Evolutionary conservation across 2,888 invertebrate genomes (phyloP).

Genomic region (Hydraecia micacea): DNA sequence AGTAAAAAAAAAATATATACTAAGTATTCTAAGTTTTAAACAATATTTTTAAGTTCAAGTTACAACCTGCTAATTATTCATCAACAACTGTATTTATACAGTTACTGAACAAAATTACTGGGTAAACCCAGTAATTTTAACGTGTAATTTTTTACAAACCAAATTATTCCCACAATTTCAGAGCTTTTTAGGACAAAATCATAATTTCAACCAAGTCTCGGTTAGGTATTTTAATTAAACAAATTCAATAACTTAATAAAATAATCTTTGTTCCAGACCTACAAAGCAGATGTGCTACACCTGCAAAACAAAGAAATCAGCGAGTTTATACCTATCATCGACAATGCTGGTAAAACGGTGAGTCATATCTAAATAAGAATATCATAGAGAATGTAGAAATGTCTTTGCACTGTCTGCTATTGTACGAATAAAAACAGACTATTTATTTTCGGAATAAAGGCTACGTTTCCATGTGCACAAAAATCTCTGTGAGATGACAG

Average conservation of each 20-base stretch:
- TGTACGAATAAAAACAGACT: constrained; percentile 12
- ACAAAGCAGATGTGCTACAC: constrained; percentile 73
- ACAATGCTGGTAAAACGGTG: constrained; percentile 75
- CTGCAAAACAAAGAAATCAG: constrained; percentile 54
- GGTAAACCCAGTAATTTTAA: neutral
- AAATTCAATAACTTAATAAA: neutral
- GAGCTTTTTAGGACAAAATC: too few species aligned
- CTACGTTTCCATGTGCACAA: neutral
- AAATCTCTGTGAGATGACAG: neutral
- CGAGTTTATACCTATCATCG: constrained; percentile 67
- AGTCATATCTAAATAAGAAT: constrained; percentile 56
- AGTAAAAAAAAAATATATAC: neutral
- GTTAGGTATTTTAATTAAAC: neutral
- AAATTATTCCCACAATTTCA: neutral
- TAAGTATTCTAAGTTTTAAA: neutral
- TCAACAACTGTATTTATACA: too few species aligned
- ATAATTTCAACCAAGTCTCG: neutral
- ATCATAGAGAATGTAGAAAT: constrained; percentile 11
- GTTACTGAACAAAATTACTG: too few species aligned
- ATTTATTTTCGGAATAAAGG: neutral
- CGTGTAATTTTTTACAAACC: neutral
- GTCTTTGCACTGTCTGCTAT: constrained; percentile 22
- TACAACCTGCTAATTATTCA: too few species aligned
- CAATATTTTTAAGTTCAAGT: neutral
- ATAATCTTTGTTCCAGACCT: constrained; percentile 74